Evolutionary conservation across 1,140 invertebrate genomes (phyloP), one percentile per base, ranked within the genome.

Genomic region (Lutraria rhynchaena): DNA sequence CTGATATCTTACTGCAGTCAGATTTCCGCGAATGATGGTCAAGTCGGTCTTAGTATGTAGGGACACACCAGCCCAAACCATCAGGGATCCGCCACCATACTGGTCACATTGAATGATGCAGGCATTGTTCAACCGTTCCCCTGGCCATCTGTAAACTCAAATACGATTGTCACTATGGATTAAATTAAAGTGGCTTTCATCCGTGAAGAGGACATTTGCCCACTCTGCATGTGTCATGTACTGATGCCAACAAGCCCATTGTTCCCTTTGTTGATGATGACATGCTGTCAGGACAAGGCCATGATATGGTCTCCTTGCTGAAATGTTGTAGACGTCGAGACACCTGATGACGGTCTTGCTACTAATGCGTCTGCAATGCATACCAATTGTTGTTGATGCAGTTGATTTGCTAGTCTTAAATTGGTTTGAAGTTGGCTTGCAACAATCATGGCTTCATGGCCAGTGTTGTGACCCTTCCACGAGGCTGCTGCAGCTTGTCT

Each of bases 51-150:
- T 15, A 11, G 44, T 53, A 46, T 46, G 63, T 19, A 71, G 31
- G n/a, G 35, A 60, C 17, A 75, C 37, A 35, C 37, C 51, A n/a
- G 53, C 53, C 65, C 63, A 80, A 17, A 55, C 65, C 51, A 80
- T 71, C 46, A 71, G 33, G 35, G 41, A 53, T 5, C 77, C 61
- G 29, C 77, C 77, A 22, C 37, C 53, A 70, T 31, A 35, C n/a
- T 33, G 41, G 22, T 70, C 65, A 19, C 27, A 24, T 24, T 69
- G 49, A 31, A 33, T 24, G 33, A 80, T 33, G 22, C 77, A 71
- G 1, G 15, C 53, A 49, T 37, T 51, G 37, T 33, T 57, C 24
- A 27, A 70, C 24, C 77, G 27, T 60, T 80, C 61, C 37, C 77
- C 65, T 58, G 31, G 49, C 35, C 53, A 35, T 58, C 61, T 55